phyloP scores from a whole-genome alignment of 64 coral and sea anemone genomes.

The Trachythela sp. region DNA sequence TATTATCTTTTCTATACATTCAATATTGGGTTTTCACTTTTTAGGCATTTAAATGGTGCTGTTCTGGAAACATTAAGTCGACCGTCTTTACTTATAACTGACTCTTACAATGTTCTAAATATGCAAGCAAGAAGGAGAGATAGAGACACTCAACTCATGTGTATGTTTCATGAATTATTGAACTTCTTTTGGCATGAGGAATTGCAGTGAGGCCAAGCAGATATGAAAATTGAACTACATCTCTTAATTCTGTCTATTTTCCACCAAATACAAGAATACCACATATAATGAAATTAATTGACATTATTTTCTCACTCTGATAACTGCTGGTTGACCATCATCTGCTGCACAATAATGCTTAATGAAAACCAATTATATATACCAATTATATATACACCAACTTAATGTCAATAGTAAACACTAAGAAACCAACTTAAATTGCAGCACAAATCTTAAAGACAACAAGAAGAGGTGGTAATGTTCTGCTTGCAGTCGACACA shows the following conservation, averaged over 20 bases:
- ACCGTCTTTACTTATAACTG: constrained; percentile 80
- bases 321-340: no score
- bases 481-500: constrained; percentile 81
- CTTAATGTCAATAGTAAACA: no score
- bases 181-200: neutral
- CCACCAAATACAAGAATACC: no score
- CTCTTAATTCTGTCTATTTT: no score
- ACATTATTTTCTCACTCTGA: no score
- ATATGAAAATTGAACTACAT: no score
- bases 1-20: neutral
- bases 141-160: constrained; percentile 84
- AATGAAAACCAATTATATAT: no score
- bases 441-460: constrained; percentile 85
- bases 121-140: constrained; percentile 84
- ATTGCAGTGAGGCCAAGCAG: no score
- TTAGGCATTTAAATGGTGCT: constrained; percentile 87
- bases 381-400: no score
- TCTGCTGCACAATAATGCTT: no score
- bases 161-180: constrained; percentile 32
- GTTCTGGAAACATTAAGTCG: constrained; percentile 88
- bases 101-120: constrained; percentile 87
- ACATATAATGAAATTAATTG: no score
- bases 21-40: neutral
- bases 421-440: neutral
- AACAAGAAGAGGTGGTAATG: constrained; percentile 78